Evolutionary conservation across 1,140 invertebrate genomes (phyloP), one percentile per base, ranked within the genome.

Genomic region (Diachasma alloeum): DNA sequence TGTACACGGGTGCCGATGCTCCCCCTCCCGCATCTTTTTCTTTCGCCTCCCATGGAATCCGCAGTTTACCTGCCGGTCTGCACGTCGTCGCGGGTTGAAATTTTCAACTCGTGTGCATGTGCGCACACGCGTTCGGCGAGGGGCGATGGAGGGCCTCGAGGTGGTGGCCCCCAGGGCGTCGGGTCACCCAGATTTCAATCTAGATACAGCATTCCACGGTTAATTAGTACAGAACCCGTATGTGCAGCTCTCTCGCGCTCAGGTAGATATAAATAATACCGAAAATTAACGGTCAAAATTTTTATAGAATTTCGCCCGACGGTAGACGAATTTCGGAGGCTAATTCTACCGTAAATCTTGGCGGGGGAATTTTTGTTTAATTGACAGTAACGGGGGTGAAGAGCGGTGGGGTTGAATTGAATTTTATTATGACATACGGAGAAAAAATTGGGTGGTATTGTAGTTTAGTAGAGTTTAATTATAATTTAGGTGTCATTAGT

Each of bases 181-280:
- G 83, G 87, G 87, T 89, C 87, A 89, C 86, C 87, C 86, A 89
- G 87, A 89, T 89, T 89, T 89, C 87, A 89, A 89, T 87, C 87
- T 89, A 89, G 87, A 89, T 89, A 89, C 84, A 85, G 87, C 87
- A 87, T 88, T 88, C 87, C 87, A 80, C 84, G 85, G 86, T 87
- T 88, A 89, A 89, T 89, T 88, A 89, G 87, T 87, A 87, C 84
- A 84, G 86, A 83, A 85, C 72, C 37, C 13, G 59, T 46, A 10
- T 36, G 31, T 31, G 59, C 68, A 69, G 42, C 19, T 42, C 17
- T 48, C 13, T 17, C n/a, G 19, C n/a, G 17, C 1, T 56, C n/a
- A 9, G n/a, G 48, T 8, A 19, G 59, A 63, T 63, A 63, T 63
- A 63, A 63, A 63, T 63, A 63, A 63, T 26, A 63, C 11, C 59